A percentile compares a stretch with the other conserved stretches of the same genome.
These are phyloP conservation scores for Pentalonia nigronervosa DNA, from an alignment of 1,140 invertebrate genomes.

Conservation along the genomic window DNA sequence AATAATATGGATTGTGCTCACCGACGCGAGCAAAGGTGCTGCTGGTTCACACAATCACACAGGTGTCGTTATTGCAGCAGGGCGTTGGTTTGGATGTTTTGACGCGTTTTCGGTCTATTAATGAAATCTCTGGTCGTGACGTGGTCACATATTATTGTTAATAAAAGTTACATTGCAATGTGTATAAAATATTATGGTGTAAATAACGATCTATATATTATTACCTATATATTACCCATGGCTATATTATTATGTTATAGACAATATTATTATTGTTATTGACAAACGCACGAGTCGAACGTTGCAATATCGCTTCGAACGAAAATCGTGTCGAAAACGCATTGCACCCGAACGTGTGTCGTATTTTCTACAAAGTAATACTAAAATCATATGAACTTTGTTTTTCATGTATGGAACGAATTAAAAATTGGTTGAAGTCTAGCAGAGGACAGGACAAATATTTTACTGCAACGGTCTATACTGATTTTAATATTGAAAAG, in stretches of 20 bases:
- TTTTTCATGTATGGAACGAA: no score
- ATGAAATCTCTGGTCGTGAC: not conserved
- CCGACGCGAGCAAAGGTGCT: not conserved
- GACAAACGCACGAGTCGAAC: not conserved
- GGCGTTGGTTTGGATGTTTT: not conserved
- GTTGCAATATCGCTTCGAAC: not conserved
- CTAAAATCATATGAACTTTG: no score
- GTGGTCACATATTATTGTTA: not conserved
- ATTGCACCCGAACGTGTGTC: not conserved
- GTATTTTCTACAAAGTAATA: not conserved
- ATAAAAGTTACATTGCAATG: not conserved
- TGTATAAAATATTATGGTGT: not conserved
- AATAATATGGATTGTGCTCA: not conserved
- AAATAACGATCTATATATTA: not conserved
- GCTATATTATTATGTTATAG: not conserved
- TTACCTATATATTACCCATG: no score
- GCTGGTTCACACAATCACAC: not conserved
- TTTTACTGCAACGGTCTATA: no score
- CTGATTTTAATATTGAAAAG: no score
- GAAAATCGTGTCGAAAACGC: not conserved
- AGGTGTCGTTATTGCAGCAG: not conserved
- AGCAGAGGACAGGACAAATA: no score
- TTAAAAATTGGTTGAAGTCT: no score
- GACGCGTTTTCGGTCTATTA: slow-evolving; percentile 26
- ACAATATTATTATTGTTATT: not conserved